These are phyloP conservation scores for Arenaria interpres DNA, from an alignment of 2,113 vertebrate species.

Conservation along the genomic window DNA sequence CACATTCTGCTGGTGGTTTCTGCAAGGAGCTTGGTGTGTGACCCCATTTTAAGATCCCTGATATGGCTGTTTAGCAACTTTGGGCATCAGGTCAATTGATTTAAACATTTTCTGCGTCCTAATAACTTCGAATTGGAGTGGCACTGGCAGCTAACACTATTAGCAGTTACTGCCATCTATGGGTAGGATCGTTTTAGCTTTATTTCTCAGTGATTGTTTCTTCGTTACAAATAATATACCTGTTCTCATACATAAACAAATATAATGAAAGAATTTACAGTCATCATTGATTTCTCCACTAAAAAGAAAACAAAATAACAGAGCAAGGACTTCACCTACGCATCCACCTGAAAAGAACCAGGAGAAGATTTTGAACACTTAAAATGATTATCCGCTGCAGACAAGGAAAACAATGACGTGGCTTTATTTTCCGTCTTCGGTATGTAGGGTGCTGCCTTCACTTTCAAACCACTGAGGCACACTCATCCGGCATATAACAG, in stretches of 20 bases:
- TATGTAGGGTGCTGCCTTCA: not conserved
- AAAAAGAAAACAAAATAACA: not conserved
- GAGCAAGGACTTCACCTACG: not conserved
- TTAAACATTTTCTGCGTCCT: not conserved
- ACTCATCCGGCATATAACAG: not conserved
- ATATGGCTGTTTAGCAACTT: not conserved
- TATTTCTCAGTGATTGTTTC: not conserved
- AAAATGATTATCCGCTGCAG: not conserved
- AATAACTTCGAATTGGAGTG: not conserved
- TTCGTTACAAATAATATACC: not conserved
- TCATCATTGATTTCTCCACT: not conserved
- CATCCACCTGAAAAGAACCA: not conserved
- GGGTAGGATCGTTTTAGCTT: not conserved
- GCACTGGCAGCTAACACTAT: not conserved
- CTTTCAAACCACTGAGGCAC: not conserved
- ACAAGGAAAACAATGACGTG: not conserved
- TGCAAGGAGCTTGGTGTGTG: not conserved
- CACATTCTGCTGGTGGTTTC: not conserved
- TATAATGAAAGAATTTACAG: not conserved
- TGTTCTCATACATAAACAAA: not conserved
- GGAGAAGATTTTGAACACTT: not conserved
- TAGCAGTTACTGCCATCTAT: constrained; percentile 61
- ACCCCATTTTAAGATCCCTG: not conserved
- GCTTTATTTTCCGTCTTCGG: not conserved
- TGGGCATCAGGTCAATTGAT: not conserved